Evolutionary conservation across 2,888 invertebrate species (phyloP), one percentile per base, ranked within the genome.

Genomic region (Ormyrus nitidulus): DNA sequence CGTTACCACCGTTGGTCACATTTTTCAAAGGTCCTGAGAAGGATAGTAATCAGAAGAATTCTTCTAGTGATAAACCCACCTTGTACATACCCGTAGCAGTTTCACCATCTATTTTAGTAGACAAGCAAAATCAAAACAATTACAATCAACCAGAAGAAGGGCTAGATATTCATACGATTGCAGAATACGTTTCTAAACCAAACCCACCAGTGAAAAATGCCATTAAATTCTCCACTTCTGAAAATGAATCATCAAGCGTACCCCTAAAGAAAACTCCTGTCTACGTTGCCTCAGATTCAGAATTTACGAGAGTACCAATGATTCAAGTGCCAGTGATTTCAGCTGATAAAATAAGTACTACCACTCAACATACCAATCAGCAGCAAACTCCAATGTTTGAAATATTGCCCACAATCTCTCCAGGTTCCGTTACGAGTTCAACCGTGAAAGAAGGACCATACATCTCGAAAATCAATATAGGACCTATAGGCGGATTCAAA

Each of bases 271-370:
- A 69, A 9, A 9, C 77, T 59, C 58, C 70, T 7, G 13, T 19
- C 9, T 61, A 59, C 8, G 46, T 6, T 61, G 49, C 54, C n/a
- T 13, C 75, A 0, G 58, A 77, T 49, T 19, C 68, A 6, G 79
- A 48, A 66, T 77, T 61, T n/a, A 73, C 48, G 10, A 81, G 68
- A 75, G 89, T 87, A 69, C 86, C 89, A 7, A 90, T 89, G 90
- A 88, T 90, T 62, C 89, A 87, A 54, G 89, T 90, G 44, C 86
- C 89, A 6, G 87, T 90, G 5, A 89, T 90, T 68, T 88, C 88
- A 49, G 86, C 87, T 1, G 89, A 89, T 64, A 84, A 86, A 58
- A 86, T 87, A 51, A 76, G 83, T 19, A 84, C 86, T 8, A 80
- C 84, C 0, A 85, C 86, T 65, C 84, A 85, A 66, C 85, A 84